Evolutionary conservation across 2,888 invertebrate genomes (phyloP), one percentile per base, ranked within the genome.

Genomic region (Chrysomela aeneicollis): DNA sequence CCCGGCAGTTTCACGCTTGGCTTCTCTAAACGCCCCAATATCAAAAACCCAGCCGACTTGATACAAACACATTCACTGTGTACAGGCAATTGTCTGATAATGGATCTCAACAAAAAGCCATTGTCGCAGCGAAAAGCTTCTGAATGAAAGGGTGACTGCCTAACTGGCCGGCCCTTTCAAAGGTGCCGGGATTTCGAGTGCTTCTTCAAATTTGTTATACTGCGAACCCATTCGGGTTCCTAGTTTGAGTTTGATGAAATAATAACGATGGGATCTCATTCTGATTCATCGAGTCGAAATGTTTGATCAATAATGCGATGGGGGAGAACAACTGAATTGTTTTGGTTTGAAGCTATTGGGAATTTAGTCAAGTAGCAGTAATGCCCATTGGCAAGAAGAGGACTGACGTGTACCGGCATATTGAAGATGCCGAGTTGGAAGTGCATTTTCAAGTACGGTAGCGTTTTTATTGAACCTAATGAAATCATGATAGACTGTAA

Each of bases 1-100:
- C 73, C 69, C 70, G 71, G 63, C 73, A 72, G 74, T 78, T 78
- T 77, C 71, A 70, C 76, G 77, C 76, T 74, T 70, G 69, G 71
- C 64, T 75, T 62, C 54, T 22, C 69, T 69, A 64, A 69, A 63
- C 66, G 55, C 69, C 66, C 69, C 63, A 65, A 64, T 67, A 69
- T 69, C 64, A 61, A 66, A 67, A 67, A 69, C 65, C 61, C 63
- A 66, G 64, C 61, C 68, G 68, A 68, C 68, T 66, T 73, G 74
- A 74, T 77, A 77, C 76, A 74, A 77, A 78, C 76, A 76, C 78
- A 79, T 79, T 79, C 76, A 76, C 58, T 68, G 66, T 66, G 68
- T 64, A 64, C 54, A 57, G 77, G 77, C 81, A 80, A 80, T 80
- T 78, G 80, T 78, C 79, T 76, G 76, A 80, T 81, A 81, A 81